These are phyloP conservation scores for Pachyseris speciosa DNA, from an alignment of 64 coral and sea anemone genomes.

Conservation along the genomic window DNA sequence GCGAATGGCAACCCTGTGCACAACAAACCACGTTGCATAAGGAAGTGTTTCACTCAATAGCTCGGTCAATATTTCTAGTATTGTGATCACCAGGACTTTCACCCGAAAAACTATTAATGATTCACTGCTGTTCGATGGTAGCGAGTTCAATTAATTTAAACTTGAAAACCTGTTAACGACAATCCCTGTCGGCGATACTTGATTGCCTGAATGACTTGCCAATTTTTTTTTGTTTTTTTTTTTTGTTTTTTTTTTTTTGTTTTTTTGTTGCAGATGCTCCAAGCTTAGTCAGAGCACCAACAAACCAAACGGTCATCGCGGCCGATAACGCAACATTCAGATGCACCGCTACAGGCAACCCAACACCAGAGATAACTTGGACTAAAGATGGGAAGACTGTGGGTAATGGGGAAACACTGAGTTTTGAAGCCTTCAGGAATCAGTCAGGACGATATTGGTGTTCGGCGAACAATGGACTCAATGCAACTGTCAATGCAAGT, in stretches of 20 bases:
- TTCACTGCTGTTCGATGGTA: too few species aligned
- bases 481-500: not conserved
- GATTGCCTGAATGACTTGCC: too few species aligned
- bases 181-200: too few species aligned
- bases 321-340: not conserved
- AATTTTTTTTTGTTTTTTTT: not conserved
- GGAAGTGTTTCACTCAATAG: not conserved
- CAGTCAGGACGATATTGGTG: conserved; percentile 1
- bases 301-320: not conserved
- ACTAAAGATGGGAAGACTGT: conserved; percentile 8
- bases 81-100: too few species aligned
- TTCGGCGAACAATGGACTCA: not conserved
- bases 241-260: not conserved
- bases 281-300: too few species aligned
- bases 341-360: not conserved
- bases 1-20: not conserved
- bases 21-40: not conserved
- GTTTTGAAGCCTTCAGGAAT: not conserved
- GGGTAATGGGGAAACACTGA: not conserved
- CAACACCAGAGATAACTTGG: not conserved
- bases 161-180: too few species aligned
- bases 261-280: not conserved
- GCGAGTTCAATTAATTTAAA: too few species aligned
- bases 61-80: too few species aligned
- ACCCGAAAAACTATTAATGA: too few species aligned